phyloP scores from a whole-genome alignment of 1,140 invertebrate species.

The Harpegnathos saltator region DNA sequence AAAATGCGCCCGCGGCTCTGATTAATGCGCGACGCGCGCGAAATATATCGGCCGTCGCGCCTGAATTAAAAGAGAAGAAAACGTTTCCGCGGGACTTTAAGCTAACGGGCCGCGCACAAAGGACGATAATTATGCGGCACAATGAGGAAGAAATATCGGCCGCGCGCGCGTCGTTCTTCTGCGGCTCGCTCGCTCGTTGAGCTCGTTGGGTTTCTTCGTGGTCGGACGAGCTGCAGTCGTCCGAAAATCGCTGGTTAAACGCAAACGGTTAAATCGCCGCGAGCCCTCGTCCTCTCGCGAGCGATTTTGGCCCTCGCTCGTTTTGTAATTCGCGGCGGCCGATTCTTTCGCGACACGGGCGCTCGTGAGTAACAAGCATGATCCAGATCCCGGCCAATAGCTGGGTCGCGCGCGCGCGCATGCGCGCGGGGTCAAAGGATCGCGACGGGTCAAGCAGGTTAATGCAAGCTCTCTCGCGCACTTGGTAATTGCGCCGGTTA shows the following conservation, averaged over 20 bases:
- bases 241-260: too few species aligned
- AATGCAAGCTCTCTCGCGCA: conserved; percentile 59
- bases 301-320: too few species aligned
- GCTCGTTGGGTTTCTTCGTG: too few species aligned
- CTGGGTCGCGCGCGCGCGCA: too few species aligned
- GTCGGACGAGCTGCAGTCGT: neutral
- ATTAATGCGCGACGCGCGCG: conserved; percentile 41
- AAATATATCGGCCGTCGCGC: conserved; percentile 38
- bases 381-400: conserved; percentile 22
- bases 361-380: conserved; percentile 30
- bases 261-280: too few species aligned
- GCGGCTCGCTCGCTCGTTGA: too few species aligned
- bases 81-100: conserved; percentile 35
- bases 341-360: conserved; percentile 3
- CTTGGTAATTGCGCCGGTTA: conserved; percentile 67
- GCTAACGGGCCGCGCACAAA: conserved; percentile 39
- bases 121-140: conserved; percentile 40
- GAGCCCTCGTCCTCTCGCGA: too few species aligned
- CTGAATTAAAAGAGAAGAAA: conserved; percentile 19
- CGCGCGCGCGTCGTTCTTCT: too few species aligned
- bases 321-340: neutral
- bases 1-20: conserved; percentile 46
- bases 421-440: conserved; percentile 23
- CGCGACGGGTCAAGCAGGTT: conserved; percentile 63
- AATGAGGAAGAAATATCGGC: conserved; percentile 41